These are phyloP conservation scores for Halichoerus grypus DNA, from an alignment of 2,113 vertebrate species.

Conservation along the genomic window DNA sequence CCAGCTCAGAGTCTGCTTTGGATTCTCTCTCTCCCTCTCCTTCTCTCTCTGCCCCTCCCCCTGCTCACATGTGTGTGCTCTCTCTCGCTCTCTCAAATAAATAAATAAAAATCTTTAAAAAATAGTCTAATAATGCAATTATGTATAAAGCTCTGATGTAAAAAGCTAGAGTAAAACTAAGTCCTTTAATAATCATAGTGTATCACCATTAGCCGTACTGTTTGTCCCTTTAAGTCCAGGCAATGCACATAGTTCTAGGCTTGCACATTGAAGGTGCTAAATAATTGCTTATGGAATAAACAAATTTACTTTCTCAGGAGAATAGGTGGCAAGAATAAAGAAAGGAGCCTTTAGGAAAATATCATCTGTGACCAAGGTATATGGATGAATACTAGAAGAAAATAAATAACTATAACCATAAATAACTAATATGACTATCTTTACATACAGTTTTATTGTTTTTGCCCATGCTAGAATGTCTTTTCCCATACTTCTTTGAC, in stretches of 20 bases:
- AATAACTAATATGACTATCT: not conserved
- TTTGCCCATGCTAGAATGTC: not conserved
- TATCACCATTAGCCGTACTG: not conserved
- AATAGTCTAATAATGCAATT: not conserved
- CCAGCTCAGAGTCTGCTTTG: not conserved
- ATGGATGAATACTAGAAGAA: not conserved
- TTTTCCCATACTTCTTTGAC: not conserved
- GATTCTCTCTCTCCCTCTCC: not conserved
- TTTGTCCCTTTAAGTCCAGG: not conserved
- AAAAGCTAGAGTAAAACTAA: not conserved
- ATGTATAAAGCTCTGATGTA: not conserved
- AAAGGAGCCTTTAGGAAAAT: conserved; percentile 20
- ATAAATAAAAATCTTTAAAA: not conserved
- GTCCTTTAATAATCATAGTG: not conserved
- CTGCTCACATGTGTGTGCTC: not conserved
- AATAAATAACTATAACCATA: not conserved
- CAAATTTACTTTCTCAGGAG: conserved; percentile 27
- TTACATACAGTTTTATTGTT: not conserved
- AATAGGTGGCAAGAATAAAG: conserved; percentile 2
- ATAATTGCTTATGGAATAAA: conserved; percentile 10
- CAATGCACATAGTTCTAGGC: not conserved
- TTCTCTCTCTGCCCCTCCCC: not conserved
- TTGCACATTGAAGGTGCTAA: not conserved
- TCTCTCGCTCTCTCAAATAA: not conserved
- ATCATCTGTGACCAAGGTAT: not conserved